These are phyloP conservation scores for Drosophila tanythrix DNA, from an alignment of 2,888 invertebrate genomes.

Conservation along the genomic window DNA sequence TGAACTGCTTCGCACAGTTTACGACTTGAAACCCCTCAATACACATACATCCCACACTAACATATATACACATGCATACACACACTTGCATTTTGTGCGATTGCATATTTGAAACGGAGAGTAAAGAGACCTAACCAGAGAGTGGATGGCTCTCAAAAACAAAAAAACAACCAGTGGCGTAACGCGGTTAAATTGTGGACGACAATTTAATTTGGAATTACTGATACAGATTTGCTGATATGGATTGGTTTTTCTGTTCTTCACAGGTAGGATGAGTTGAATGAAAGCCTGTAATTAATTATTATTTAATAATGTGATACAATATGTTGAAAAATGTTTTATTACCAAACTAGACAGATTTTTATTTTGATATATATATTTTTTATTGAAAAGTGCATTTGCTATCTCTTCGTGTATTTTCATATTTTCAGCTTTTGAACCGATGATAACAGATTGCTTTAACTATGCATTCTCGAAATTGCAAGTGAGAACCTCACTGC, in stretches of 20 bases:
- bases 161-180: conserved; percentile 41
- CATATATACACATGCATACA: conserved; percentile 26
- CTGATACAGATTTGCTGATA: background rate
- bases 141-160: conserved; percentile 36
- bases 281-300: background rate
- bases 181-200: conserved; percentile 30
- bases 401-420: background rate
- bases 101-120: conserved; percentile 44
- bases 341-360: background rate
- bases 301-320: background rate
- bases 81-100: conserved; percentile 28
- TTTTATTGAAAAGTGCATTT: background rate
- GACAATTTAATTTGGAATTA: background rate
- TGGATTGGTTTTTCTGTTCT: background rate
- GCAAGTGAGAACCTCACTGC: conserved; percentile 19
- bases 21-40: conserved; percentile 57
- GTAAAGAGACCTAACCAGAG: conserved; percentile 27
- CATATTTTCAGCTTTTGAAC: background rate
- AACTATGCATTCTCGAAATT: background rate
- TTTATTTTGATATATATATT: background rate
- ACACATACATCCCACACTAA: conserved; percentile 40
- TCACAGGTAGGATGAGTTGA: background rate
- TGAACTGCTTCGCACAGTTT: conserved; percentile 72
- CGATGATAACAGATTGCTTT: background rate
- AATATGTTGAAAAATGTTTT: background rate